Conservation (phyloP, 2,888 invertebrate species). For the Idaea dimidiata region DNA sequence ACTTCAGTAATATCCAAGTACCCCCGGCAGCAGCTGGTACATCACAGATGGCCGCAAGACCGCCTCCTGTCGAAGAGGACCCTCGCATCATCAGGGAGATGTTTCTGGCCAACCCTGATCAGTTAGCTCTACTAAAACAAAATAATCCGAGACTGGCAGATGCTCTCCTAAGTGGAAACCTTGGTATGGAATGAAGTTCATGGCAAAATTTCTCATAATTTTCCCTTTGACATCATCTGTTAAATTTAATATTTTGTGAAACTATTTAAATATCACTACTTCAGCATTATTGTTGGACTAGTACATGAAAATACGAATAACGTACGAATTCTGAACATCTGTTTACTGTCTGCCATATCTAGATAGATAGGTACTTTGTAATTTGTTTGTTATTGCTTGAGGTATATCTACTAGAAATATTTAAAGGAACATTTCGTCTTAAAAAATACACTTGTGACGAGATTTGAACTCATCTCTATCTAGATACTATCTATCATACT, state of each 20-base stretch:
- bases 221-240: background rate
- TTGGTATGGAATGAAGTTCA: slow-evolving; percentile 75
- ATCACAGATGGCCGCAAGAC: slow-evolving; percentile 60
- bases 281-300: too few species aligned
- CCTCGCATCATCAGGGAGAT: slow-evolving; percentile 92
- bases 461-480: too few species aligned
- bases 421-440: too few species aligned
- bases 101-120: slow-evolving; percentile 94
- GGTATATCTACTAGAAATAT: too few species aligned
- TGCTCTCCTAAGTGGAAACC: slow-evolving; percentile 91
- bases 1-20: slow-evolving; percentile 93
- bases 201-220: background rate
- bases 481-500: too few species aligned
- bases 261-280: too few species aligned
- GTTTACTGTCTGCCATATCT: too few species aligned
- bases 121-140: slow-evolving; percentile 93
- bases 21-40: slow-evolving; percentile 73
- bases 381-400: too few species aligned
- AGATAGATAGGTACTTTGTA: too few species aligned
- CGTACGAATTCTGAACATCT: too few species aligned
- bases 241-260: background rate
- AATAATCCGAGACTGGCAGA: slow-evolving; percentile 96
- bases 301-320: too few species aligned
- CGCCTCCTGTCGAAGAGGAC: slow-evolving; percentile 85
- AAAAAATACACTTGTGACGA: too few species aligned